Conservation (phyloP, 1,140 invertebrate genomes). For the Dolichoris vasculosae region DNA sequence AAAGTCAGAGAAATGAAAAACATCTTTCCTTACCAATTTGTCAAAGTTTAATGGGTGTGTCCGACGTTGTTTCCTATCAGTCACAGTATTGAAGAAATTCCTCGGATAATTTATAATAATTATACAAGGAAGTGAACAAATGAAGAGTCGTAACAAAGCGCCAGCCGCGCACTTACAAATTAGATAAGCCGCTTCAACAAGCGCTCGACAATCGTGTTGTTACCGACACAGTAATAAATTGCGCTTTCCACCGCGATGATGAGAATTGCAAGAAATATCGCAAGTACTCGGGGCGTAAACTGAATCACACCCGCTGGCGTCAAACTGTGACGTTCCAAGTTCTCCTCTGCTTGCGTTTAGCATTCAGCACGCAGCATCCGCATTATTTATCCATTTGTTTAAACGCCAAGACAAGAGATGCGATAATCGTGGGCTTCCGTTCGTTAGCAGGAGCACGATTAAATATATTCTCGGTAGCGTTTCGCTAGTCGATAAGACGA, state of each 20-base stretch:
- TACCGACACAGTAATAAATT: neutral
- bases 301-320: neutral
- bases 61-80: no score
- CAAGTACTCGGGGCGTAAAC: neutral
- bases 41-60: no score
- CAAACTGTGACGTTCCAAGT: neutral
- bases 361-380: neutral
- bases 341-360: neutral
- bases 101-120: neutral
- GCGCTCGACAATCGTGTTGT: neutral
- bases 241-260: neutral
- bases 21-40: neutral
- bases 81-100: no score
- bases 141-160: neutral
- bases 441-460: neutral
- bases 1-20: neutral
- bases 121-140: neutral
- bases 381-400: slow-evolving; percentile 27
- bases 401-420: neutral
- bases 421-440: slow-evolving; percentile 57
- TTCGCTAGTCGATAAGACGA: neutral
- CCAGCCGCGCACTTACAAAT: neutral
- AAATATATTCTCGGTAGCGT: neutral
- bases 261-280: neutral
- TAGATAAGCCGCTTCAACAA: neutral